Percentiles rank a stretch among this genome's conserved stretches.
Conservation (phyloP, 2,113 vertebrate genomes). For the Oryzias woworae region DNA sequence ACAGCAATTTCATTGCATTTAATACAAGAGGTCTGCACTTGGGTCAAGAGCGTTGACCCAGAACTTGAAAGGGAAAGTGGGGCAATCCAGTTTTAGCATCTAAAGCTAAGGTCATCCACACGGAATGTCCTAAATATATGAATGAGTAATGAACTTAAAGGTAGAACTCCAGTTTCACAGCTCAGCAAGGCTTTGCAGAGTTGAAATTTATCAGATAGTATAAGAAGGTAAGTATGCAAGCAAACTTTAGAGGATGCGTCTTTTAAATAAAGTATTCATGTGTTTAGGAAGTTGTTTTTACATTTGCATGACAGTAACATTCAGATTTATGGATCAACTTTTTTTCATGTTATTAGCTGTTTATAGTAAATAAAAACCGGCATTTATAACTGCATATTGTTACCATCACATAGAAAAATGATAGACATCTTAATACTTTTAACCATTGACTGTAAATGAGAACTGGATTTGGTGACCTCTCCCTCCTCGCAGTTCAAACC, state of each 20-base stretch:
- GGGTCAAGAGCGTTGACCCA: conserved; percentile 15
- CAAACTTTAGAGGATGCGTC: not conserved
- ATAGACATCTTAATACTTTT: too few species aligned
- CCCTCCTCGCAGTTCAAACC: too few species aligned
- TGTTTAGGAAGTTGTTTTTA: not conserved
- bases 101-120: conserved; percentile 24
- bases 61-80: conserved; percentile 24
- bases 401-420: too few species aligned
- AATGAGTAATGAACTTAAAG: conserved; percentile 46
- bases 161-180: conserved; percentile 33
- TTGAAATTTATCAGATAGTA: conserved; percentile 6
- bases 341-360: not conserved
- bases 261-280: not conserved
- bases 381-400: too few species aligned
- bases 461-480: too few species aligned
- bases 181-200: conserved; percentile 34
- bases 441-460: too few species aligned
- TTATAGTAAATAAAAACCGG: too few species aligned
- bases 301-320: not conserved
- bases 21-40: not conserved
- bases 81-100: conserved; percentile 22
- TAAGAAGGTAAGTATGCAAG: not conserved
- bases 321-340: not conserved
- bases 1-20: not conserved
- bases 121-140: conserved; percentile 22